Evolutionary conservation across 2,113 vertebrate species (phyloP), one percentile per base, ranked within the genome.

Genomic region (Periophthalmodon schlosseri): DNA sequence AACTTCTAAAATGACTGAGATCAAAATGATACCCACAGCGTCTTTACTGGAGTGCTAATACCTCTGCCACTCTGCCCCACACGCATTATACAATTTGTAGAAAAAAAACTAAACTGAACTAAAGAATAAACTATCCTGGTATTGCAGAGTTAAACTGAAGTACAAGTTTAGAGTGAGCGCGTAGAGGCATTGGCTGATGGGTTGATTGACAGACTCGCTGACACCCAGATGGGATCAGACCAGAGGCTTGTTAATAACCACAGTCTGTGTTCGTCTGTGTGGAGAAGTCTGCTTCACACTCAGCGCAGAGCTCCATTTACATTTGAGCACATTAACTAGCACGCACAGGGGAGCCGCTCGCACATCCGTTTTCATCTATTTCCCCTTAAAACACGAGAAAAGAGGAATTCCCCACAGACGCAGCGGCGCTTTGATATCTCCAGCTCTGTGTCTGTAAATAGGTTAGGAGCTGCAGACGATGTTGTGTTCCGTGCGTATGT

Each of bases 371-470:
- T 89, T 88, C 84, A 87, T 86, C 81, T 86, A 23, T 87, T 76
- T 86, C 77, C 82, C 85, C 85, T 79, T 79, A 88, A 88, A 90
- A 91, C 84, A 88, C 69, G 81, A 89, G 83, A 87, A 84, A 72
- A 77, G 70, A 78, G 76, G 84, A 91, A 92, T 87, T 88, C 89
- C 89, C 87, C 63, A 68, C 47, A 82, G 90, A 86, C 70, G 68
- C 39, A 1, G 23, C 70, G 57, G 44, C 0, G 71, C 84, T 91
- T 91, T 92, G 88, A 93, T 91, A 88, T 91, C 76, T 70, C 13
- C 81, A 76, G 79, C 78, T 77, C 71, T 52, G 77, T 73, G 76
- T 88, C 87, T 92, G 82, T 86, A 91, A 89, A 93, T 92, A 91
- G 91, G 85, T 86, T 83, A 81, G 83, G 76, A 79, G 80, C 63